A percentile compares a stretch with the other conserved stretches of the same genome.
These are phyloP conservation scores for Petrocephalus microphthalmus DNA, from an alignment of 2,113 vertebrate genomes.

Conservation along the genomic window DNA sequence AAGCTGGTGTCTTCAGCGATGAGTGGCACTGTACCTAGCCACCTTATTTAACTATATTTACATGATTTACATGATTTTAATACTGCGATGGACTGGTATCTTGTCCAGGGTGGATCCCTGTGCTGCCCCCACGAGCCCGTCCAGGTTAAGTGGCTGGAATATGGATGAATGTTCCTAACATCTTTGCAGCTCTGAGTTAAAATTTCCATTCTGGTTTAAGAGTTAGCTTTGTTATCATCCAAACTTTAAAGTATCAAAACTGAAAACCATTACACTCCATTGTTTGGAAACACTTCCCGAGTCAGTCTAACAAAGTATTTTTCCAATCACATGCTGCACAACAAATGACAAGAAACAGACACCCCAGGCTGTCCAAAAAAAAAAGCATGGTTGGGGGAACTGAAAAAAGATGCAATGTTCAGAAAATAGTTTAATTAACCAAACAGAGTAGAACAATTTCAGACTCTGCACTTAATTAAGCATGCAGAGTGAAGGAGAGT, in stretches of 20 bases:
- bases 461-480: slow-evolving; percentile 52
- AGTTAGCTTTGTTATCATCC: not conserved
- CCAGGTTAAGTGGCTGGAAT: not conserved
- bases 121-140: not conserved
- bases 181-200: not conserved
- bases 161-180: not conserved
- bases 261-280: not conserved
- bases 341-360: not conserved
- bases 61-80: not conserved
- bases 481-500: slow-evolving; percentile 51
- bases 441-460: slow-evolving; percentile 27
- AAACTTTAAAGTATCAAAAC: not conserved
- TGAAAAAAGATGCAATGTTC: slow-evolving; percentile 18
- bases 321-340: not conserved
- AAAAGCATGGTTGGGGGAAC: not conserved
- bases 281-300: not conserved
- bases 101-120: not conserved
- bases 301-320: not conserved
- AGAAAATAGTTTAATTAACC: slow-evolving; percentile 32
- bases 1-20: not conserved
- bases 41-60: not conserved
- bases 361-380: not conserved
- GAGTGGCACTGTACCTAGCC: not conserved
- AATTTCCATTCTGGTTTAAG: not conserved
- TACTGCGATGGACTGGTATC: not conserved